Conservation (phyloP, 2,888 invertebrate genomes). For the Troilus luridus region DNA sequence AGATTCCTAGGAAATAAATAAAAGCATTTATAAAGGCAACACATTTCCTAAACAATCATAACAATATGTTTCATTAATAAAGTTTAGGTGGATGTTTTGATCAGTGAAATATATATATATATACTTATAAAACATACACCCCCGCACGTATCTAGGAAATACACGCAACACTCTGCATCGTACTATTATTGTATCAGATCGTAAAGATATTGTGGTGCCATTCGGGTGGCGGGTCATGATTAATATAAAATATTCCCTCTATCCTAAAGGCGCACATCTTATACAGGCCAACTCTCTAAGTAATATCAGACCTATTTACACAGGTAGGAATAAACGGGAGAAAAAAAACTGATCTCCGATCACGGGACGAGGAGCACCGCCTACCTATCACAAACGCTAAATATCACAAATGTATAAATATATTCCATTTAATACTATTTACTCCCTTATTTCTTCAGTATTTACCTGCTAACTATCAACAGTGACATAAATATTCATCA, state of each 20-base stretch:
- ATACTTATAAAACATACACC: not conserved
- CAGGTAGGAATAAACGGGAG: not conserved
- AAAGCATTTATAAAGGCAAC: constrained; percentile 26
- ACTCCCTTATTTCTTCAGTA: not conserved
- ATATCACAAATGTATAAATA: constrained; percentile 47
- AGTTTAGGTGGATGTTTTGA: not conserved
- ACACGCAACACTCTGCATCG: not conserved
- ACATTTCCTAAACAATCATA: constrained; percentile 37
- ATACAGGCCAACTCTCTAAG: not conserved
- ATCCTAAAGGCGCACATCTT: not conserved
- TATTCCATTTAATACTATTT: constrained; percentile 40
- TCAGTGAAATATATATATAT: not conserved
- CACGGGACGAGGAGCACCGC: not conserved
- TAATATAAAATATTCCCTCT: constrained; percentile 33
- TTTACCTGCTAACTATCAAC: constrained; percentile 28
- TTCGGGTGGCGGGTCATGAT: not conserved
- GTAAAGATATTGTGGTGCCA: constrained; percentile 20
- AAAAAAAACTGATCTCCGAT: not conserved
- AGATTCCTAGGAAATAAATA: constrained; percentile 44
- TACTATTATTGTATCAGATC: constrained; percentile 7
- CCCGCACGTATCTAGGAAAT: not conserved
- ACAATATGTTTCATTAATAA: not conserved
- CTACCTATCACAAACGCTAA: constrained; percentile 44
- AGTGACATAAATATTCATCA: constrained; percentile 39
- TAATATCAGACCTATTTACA: constrained; percentile 14